Evolutionary conservation across 2,113 vertebrate species (phyloP).

Genomic region (Neomonachus schauinslandi): DNA sequence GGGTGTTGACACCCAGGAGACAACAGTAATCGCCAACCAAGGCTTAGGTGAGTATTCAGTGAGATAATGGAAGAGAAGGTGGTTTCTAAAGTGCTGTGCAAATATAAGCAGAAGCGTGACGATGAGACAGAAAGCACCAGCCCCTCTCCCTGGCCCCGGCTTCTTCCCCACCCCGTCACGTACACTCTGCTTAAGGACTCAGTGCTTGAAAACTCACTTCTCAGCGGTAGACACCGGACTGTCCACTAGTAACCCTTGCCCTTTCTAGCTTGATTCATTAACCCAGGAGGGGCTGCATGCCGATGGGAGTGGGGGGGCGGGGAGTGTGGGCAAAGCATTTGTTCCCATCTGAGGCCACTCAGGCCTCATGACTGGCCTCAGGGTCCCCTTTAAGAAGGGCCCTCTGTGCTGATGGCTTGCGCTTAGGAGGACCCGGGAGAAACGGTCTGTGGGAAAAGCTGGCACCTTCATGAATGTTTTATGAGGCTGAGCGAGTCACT

Average conservation of each 20-base stretch:
- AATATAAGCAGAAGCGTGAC: fast-evolving
- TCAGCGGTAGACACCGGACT: background rate
- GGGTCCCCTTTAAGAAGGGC: background rate
- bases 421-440: background rate
- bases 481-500: background rate
- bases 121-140: background rate
- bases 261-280: background rate
- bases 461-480: background rate
- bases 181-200: background rate
- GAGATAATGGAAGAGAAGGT: background rate
- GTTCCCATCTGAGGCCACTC: background rate
- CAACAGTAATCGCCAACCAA: background rate
- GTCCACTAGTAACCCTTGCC: background rate
- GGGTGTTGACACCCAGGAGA: background rate
- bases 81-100: background rate
- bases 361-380: background rate
- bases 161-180: too few relatives aligned
- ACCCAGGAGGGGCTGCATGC: background rate
- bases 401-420: background rate
- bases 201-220: background rate
- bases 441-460: background rate
- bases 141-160: fast-evolving
- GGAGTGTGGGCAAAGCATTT: background rate
- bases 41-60: background rate
- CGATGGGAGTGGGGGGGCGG: fast-evolving